Evolutionary conservation across 2,888 invertebrate species (phyloP).

Genomic region (Dicyrtoma fusca): DNA sequence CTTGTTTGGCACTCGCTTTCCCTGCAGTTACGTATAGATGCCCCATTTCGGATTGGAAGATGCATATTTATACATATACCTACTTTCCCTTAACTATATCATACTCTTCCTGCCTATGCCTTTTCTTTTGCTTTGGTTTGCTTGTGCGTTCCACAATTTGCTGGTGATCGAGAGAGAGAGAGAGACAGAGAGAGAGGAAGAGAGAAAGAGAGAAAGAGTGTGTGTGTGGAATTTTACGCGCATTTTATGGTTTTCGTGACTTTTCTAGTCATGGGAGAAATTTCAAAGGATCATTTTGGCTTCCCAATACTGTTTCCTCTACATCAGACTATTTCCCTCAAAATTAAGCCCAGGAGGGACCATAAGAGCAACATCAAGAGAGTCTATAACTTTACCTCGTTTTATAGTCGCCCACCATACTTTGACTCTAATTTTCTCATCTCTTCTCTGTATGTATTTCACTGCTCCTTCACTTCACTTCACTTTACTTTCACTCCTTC

Average conservation of each 20-base stretch:
- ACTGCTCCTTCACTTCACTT: slow-evolving; percentile 12
- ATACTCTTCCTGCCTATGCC: background rate
- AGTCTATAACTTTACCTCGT: slow-evolving; percentile 53
- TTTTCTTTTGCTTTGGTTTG: background rate
- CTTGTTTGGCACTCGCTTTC: too few relatives aligned
- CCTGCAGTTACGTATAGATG: too few relatives aligned
- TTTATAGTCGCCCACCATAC: slow-evolving; percentile 47
- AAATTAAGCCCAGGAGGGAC: slow-evolving; percentile 56
- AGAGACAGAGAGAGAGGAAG: background rate
- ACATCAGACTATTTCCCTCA: slow-evolving; percentile 55
- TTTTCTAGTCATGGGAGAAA: slow-evolving; percentile 56
- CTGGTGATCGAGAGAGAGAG: background rate
- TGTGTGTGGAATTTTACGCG: slow-evolving; percentile 53
- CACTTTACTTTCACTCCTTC: slow-evolving; percentile 8
- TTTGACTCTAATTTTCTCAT: slow-evolving; percentile 47
- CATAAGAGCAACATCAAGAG: slow-evolving; percentile 50
- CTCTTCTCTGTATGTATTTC: slow-evolving; percentile 29
- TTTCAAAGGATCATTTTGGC: slow-evolving; percentile 56
- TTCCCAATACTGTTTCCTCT: slow-evolving; percentile 55
- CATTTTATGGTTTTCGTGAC: slow-evolving; percentile 56
- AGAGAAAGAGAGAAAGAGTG: slow-evolving; percentile 20
- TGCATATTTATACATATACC: too few relatives aligned
- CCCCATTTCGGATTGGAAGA: too few relatives aligned
- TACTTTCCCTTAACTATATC: too few relatives aligned
- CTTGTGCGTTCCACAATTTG: background rate